Evolutionary conservation across 2,888 invertebrate species (phyloP).

Genomic region (Leptothorax acervorum): DNA sequence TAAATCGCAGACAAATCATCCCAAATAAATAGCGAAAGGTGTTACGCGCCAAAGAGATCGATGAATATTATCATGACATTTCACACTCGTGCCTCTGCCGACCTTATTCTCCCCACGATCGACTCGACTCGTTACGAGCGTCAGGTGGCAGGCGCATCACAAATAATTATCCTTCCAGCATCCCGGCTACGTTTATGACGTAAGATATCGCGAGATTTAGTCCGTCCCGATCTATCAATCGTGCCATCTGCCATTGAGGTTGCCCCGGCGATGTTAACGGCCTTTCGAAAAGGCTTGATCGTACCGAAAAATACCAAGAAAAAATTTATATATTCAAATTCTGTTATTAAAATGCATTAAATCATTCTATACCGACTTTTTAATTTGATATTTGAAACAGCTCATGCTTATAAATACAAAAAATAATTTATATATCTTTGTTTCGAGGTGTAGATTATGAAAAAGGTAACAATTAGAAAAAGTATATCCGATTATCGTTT

Average conservation of each 20-base stretch:
- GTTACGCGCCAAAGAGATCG: conserved; percentile 48
- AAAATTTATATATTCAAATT: neutral
- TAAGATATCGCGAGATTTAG: conserved; percentile 57
- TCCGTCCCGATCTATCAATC: conserved; percentile 59
- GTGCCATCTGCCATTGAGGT: conserved; percentile 59
- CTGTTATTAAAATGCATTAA: neutral
- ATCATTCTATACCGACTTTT: neutral
- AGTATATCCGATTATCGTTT: neutral
- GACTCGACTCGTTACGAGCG: conserved; percentile 63
- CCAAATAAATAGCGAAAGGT: conserved; percentile 56
- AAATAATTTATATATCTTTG: neutral
- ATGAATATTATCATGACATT: conserved; percentile 52
- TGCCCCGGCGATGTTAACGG: conserved; percentile 49
- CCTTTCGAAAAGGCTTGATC: conserved; percentile 41
- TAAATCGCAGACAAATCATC: conserved; percentile 51
- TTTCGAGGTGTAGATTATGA: neutral
- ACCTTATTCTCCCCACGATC: conserved; percentile 55
- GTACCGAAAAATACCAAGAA: conserved; percentile 20
- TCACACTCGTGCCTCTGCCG: conserved; percentile 43
- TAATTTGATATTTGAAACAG: neutral
- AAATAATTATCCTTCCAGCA: conserved; percentile 65
- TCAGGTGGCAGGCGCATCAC: conserved; percentile 67
- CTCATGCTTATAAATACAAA: neutral
- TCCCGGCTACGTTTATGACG: conserved; percentile 62
- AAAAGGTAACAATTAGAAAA: neutral